Evolutionary conservation across 2,113 vertebrate genomes (phyloP).

Genomic region (Lagopus muta): DNA sequence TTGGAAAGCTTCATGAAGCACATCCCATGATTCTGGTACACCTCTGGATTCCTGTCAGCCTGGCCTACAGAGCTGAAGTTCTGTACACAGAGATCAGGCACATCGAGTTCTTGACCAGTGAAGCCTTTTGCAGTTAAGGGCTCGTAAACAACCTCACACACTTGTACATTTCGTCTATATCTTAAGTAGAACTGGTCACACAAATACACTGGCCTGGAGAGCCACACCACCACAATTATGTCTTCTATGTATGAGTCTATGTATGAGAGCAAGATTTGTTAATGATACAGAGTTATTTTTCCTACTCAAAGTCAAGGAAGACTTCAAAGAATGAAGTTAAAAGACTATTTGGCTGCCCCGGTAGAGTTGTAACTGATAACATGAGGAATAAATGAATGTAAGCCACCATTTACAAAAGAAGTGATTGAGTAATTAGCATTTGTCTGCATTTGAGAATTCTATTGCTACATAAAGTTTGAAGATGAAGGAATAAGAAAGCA

Average conservation of each 20-base stretch:
- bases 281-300: background rate
- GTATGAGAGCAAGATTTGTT: background rate
- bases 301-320: background rate
- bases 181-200: background rate
- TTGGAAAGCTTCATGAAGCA: background rate
- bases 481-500: background rate
- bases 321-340: background rate
- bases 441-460: background rate
- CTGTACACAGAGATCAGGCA: background rate
- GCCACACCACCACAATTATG: background rate
- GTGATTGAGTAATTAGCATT: background rate
- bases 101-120: background rate
- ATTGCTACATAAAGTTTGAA: background rate
- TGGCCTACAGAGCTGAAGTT: background rate
- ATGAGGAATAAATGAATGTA: background rate
- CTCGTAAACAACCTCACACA: background rate
- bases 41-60: background rate
- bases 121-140: background rate
- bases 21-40: background rate
- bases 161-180: background rate
- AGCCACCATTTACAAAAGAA: background rate
- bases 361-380: background rate
- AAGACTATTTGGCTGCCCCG: background rate
- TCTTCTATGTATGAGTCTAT: background rate
- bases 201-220: background rate